phyloP scores from a whole-genome alignment of 35 echinoderm and acorn worm species.

The Apostichopus californicus region DNA sequence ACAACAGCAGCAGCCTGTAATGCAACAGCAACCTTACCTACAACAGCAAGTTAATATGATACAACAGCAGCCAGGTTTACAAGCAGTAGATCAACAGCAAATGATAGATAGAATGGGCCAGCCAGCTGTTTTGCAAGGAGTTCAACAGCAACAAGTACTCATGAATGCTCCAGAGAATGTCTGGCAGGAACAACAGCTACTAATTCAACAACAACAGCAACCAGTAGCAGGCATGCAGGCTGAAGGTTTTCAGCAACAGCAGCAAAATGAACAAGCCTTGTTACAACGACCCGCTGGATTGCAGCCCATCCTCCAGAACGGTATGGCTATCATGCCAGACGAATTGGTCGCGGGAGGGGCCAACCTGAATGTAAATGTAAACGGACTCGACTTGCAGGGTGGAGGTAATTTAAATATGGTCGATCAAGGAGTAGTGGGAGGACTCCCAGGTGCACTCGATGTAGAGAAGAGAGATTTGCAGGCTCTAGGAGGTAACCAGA shows the following conservation, averaged over 20 bases:
- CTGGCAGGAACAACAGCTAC: background rate
- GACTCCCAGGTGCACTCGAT: background rate
- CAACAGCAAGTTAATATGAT: background rate
- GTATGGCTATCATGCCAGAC: background rate
- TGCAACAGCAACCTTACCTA: background rate
- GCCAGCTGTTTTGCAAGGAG: background rate
- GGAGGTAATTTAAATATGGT: background rate
- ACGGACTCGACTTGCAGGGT: background rate
- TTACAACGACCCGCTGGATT: background rate
- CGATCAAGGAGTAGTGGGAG: constrained; percentile 4
- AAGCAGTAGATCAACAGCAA: constrained; percentile 31
- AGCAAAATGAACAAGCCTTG: background rate
- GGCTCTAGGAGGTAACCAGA: constrained; percentile 25
- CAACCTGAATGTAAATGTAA: background rate
- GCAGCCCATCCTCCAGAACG: background rate
- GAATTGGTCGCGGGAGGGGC: background rate
- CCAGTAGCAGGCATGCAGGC: background rate
- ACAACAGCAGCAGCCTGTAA: constrained; percentile 29
- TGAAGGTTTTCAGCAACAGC: background rate
- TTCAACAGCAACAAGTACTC: background rate
- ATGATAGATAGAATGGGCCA: background rate
- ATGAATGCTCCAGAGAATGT: background rate
- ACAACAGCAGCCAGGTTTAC: constrained; percentile 6
- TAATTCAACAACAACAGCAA: background rate
- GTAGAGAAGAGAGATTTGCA: constrained; percentile 14